Conservation (phyloP, 2,113 vertebrate genomes). For the Carollia perspicillata region DNA sequence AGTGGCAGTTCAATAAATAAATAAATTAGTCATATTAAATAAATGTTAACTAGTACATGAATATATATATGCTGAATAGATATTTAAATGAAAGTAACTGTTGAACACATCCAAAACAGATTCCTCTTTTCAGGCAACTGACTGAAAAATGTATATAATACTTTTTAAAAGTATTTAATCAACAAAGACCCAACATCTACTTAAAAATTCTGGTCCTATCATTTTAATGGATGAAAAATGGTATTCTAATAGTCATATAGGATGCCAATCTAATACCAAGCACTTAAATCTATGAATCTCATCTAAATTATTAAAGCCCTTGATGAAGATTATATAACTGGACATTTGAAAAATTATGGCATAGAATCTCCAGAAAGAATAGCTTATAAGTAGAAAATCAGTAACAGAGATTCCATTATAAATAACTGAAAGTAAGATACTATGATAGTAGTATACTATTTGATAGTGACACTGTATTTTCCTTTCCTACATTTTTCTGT, state of each 20-base stretch:
- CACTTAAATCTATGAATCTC: background rate
- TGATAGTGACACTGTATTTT: background rate
- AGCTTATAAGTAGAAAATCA: background rate
- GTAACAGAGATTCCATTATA: background rate
- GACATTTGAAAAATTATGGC: background rate
- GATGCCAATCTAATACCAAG: background rate
- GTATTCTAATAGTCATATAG: background rate
- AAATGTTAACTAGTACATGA: slow-evolving; percentile 1
- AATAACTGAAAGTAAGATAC: slow-evolving; percentile 14
- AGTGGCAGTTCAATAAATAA: background rate
- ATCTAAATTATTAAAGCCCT: background rate
- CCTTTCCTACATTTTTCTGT: background rate
- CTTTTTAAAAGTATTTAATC: background rate
- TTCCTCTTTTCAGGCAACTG: background rate
- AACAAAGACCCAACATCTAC: background rate
- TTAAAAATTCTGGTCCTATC: background rate
- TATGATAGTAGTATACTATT: background rate
- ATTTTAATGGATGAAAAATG: slow-evolving; percentile 15
- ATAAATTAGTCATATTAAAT: background rate
- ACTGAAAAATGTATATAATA: background rate
- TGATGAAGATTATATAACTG: slow-evolving; percentile 1
- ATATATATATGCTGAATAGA: background rate
- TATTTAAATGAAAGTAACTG: background rate
- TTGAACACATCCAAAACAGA: background rate
- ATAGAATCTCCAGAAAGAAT: background rate